Conservation (phyloP, 2,113 vertebrate genomes). For the Scophthalmus maximus region DNA sequence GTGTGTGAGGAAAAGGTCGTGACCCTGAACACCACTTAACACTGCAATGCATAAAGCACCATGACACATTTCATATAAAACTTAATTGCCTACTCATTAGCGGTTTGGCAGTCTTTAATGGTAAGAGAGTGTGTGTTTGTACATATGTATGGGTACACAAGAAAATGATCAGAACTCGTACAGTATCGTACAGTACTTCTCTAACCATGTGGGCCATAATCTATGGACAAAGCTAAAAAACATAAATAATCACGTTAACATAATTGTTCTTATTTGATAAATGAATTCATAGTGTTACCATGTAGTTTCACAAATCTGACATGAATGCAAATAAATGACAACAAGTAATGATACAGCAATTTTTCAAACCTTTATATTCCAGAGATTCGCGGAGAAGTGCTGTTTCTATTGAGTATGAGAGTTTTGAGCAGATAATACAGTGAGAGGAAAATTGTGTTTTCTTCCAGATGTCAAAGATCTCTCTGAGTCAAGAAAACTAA, state of each 20-base stretch:
- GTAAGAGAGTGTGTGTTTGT: no score
- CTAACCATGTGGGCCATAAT: no score
- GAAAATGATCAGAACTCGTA: no score
- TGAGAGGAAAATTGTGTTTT: background rate
- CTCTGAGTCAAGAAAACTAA: background rate
- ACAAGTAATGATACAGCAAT: background rate
- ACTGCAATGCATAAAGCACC: background rate
- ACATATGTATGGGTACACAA: no score
- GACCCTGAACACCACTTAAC: background rate
- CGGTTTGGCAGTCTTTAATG: no score
- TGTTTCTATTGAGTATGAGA: background rate
- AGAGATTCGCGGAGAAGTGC: background rate
- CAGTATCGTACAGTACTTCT: no score
- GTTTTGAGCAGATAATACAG: background rate
- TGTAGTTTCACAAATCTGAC: background rate
- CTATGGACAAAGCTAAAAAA: no score
- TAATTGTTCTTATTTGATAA: no score
- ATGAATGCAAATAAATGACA: background rate
- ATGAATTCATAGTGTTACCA: background rate
- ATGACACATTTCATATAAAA: no score
- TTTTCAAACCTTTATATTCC: background rate
- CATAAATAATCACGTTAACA: no score
- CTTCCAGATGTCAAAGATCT: constrained; percentile 23
- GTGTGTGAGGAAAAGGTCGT: no score
- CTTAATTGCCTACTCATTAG: no score